phyloP scores from a whole-genome alignment of 2,113 vertebrate species.

The Psittacula cyanocephala region DNA sequence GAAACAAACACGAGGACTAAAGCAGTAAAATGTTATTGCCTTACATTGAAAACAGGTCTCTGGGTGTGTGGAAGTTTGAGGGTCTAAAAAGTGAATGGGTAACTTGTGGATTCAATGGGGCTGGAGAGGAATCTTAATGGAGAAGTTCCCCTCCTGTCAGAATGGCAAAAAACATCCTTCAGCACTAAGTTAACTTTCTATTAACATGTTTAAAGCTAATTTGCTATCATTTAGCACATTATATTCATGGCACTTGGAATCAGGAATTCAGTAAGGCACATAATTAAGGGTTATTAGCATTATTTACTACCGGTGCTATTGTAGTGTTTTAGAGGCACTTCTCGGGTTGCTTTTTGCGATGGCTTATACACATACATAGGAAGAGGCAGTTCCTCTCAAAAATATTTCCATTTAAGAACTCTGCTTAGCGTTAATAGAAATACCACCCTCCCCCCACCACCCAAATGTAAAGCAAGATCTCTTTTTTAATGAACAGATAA shows the following conservation, averaged over 20 bases:
- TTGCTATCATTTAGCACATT: constrained; percentile 24
- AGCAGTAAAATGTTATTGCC: neutral
- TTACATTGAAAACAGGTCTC: neutral
- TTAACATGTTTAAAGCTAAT: constrained; percentile 6
- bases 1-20: neutral
- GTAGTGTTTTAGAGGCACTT: neutral
- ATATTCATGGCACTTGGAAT: neutral
- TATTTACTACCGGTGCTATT: neutral
- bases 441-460: accelerated
- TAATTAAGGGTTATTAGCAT: constrained; percentile 23
- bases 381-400: neutral
- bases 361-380: neutral
- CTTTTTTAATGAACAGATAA: neutral
- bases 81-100: neutral
- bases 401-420: neutral
- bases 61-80: neutral
- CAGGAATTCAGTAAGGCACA: neutral
- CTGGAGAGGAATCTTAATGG: neutral
- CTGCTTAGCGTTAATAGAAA: neutral
- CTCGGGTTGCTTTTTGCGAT: neutral
- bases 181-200: neutral
- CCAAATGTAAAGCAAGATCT: neutral
- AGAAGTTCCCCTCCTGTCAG: neutral
- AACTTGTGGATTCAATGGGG: neutral
- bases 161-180: neutral